phyloP scores from a whole-genome alignment of 2,797 vertebrate genomes.

The Ara ararauna region DNA sequence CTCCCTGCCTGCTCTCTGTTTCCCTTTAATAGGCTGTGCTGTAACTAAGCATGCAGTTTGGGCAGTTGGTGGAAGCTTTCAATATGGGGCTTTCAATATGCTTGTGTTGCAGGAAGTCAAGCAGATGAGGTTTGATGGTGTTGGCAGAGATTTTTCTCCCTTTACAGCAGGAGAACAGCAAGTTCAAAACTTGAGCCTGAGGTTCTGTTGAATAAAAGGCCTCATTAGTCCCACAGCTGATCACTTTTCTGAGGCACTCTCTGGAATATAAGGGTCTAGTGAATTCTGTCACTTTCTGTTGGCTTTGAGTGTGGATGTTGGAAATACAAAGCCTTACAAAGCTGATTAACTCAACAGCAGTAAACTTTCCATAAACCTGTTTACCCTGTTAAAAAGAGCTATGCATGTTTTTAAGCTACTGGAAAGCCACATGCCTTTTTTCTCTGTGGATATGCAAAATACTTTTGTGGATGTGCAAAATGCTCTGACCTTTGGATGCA shows the following conservation, averaged over 20 bases:
- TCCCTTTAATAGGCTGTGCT: background rate
- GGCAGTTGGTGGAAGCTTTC: background rate
- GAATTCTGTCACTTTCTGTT: background rate
- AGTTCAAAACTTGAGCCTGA: background rate
- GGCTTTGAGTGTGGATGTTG: background rate
- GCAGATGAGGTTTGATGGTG: background rate
- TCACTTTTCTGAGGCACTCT: background rate
- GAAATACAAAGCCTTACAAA: background rate
- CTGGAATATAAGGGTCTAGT: background rate
- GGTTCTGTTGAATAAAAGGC: background rate
- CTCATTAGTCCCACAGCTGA: background rate
- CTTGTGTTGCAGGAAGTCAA: background rate
- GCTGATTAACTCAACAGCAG: background rate
- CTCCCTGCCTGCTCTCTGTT: background rate
- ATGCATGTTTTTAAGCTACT: background rate
- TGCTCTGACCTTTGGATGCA: background rate
- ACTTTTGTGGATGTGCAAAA: background rate
- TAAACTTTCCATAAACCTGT: background rate
- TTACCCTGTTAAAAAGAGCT: background rate
- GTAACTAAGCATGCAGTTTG: background rate
- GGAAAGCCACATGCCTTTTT: background rate
- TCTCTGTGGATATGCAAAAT: background rate
- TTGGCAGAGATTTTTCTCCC: background rate
- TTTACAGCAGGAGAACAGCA: background rate
- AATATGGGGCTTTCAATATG: background rate